These are phyloP conservation scores for Microtus pennsylvanicus DNA, from an alignment of 2,113 vertebrate species.

Conservation along the genomic window DNA sequence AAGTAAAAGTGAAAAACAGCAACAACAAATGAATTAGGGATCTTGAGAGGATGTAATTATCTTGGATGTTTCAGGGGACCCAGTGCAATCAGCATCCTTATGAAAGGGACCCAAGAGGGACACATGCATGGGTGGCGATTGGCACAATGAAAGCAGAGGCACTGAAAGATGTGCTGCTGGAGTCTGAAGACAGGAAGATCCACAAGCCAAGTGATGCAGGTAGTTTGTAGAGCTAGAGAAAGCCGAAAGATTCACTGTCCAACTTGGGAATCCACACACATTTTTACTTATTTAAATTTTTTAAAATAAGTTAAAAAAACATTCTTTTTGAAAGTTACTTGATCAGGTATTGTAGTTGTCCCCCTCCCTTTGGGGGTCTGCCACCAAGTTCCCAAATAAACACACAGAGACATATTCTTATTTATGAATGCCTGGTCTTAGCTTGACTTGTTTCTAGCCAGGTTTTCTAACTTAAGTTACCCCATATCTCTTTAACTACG, in stretches of 20 bases:
- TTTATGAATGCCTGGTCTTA: not conserved
- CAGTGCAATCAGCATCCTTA: not conserved
- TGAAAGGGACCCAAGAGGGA: not conserved
- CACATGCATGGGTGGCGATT: not conserved
- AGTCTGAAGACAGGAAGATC: not conserved
- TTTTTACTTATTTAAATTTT: too few species aligned
- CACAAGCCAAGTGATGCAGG: not conserved
- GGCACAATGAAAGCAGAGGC: not conserved
- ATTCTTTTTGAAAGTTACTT: too few species aligned
- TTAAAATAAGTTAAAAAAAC: too few species aligned
- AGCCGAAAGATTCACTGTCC: not conserved
- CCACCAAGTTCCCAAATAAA: not conserved
- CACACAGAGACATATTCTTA: not conserved
- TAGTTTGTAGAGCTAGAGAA: not conserved
- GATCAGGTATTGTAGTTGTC: too few species aligned
- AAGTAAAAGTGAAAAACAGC: not conserved
- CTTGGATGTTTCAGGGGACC: not conserved
- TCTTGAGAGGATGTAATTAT: not conserved
- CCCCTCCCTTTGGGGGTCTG: too few species aligned
- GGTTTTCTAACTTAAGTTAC: not conserved
- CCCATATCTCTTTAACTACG: not conserved
- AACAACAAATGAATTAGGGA: not conserved
- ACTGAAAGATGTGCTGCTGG: not conserved
- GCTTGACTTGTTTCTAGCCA: not conserved
- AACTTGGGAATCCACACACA: too few species aligned